Evolutionary conservation across 2,797 vertebrate species (phyloP).

Genomic region (Sebastes taczanowskii): DNA sequence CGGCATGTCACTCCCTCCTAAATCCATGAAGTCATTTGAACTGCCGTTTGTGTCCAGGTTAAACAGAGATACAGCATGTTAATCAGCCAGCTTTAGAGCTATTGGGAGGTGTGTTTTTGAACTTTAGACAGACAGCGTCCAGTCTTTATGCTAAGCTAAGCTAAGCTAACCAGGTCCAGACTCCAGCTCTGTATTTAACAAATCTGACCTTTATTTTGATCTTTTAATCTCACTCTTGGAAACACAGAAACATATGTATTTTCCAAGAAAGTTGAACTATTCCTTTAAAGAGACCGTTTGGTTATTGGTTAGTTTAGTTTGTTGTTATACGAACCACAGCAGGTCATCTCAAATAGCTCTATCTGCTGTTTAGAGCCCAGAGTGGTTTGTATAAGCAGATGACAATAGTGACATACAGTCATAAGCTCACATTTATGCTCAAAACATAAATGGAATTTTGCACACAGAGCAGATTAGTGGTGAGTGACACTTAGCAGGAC

Average conservation of each 20-base stretch:
- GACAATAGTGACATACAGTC: background rate
- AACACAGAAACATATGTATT: background rate
- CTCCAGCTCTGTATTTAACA: background rate
- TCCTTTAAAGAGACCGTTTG: background rate
- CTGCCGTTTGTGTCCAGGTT: background rate
- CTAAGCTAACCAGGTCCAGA: background rate
- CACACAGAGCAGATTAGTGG: constrained; percentile 35
- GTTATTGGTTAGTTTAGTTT: background rate
- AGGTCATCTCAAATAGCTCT: background rate
- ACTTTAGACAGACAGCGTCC: too few species aligned
- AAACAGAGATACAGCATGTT: too few species aligned
- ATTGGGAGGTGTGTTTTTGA: too few species aligned
- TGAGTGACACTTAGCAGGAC: constrained; percentile 13
- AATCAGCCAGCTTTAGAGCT: too few species aligned
- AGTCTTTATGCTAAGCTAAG: background rate
- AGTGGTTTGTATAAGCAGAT: constrained; percentile 7
- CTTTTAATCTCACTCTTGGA: background rate
- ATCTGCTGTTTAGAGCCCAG: background rate
- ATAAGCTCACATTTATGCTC: background rate
- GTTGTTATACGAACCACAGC: background rate
- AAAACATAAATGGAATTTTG: constrained; percentile 27
- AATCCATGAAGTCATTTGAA: background rate
- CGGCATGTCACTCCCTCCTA: background rate
- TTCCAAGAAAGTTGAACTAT: background rate
- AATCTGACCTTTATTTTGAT: background rate